Evolutionary conservation across 1,140 invertebrate species (phyloP), one percentile per base, ranked within the genome.

Genomic region (Drosophila insularis): DNA sequence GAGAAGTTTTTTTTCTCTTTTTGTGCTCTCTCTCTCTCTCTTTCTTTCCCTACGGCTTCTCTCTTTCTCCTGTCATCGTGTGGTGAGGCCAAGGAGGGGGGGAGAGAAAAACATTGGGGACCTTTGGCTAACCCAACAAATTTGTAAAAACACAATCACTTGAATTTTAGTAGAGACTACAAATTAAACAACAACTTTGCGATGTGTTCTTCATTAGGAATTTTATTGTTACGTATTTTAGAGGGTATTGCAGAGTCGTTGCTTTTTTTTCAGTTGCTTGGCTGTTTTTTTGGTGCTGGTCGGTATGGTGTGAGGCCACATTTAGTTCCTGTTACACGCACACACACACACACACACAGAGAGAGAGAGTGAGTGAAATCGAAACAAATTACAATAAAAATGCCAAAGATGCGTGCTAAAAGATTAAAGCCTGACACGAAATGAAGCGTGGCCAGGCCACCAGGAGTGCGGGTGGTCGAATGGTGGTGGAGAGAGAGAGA

Each of bases 341-440:
- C 40, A 53, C 43, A 40, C 43, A n/a, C 32, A 35, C 11, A 23
- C 39, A 39, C 43, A 70, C 64, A 74, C 73, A 62, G 68, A 85
- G 70, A 75, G 40, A 63, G 55, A 50, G 62, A 50, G 17, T 4
- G 69, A 69, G 43, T 50, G 69, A 69, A 89, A 89, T 89, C 84
- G 84, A 84, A 89, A 89, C 84, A 84, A 89, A 89, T 89, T 89
- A 89, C 84, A 89, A 89, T 89, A 84, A 89, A 85, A 89, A 89
- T 89, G 84, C 84, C 82, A 80, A 78, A 89, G 82, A 86, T 86
- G 82, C 84, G 79, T 84, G 80, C 84, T 84, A 89, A 89, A 78
- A 89, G 84, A 89, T 89, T 89, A 89, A 89, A 89, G 84, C 84
- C 68, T 73, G 75, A 68, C 84, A 87, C 82, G 84, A 82, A 87